phyloP scores from a whole-genome alignment of 2,797 vertebrate species.

The Thaleichthys pacificus region DNA sequence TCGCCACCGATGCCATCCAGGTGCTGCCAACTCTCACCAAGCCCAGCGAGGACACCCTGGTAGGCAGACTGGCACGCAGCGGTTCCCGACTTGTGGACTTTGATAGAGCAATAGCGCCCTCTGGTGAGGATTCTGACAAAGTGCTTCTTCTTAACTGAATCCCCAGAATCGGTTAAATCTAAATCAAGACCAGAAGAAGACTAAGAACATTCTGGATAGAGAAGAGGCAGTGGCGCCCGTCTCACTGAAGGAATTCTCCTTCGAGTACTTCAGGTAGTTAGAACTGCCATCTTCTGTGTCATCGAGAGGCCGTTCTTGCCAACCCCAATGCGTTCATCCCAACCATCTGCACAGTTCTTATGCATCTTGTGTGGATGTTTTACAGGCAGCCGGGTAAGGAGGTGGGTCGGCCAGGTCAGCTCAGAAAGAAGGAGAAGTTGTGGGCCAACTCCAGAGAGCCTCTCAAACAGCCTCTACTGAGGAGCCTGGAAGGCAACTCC shows the following conservation, averaged over 20 bases:
- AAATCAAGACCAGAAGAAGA: constrained; percentile 75
- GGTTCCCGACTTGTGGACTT: background rate
- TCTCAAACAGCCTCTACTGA: constrained; percentile 87
- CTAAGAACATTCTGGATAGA: constrained; percentile 37
- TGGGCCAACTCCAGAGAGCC: constrained; percentile 85
- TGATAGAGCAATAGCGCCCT: background rate
- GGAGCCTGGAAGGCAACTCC: constrained; percentile 66
- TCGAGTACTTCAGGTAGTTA: constrained; percentile 88
- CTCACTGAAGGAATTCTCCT: constrained; percentile 89
- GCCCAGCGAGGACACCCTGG: constrained; percentile 83
- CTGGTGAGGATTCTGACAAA: constrained; percentile 27
- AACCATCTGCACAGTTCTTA: background rate
- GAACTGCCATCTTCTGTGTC: background rate
- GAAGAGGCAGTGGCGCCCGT: constrained; percentile 74
- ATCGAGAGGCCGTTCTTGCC: background rate
- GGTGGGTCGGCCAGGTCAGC: constrained; percentile 64
- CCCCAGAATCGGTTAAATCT: constrained; percentile 76
- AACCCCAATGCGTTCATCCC: background rate
- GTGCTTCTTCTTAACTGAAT: constrained; percentile 28
- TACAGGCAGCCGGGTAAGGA: constrained; percentile 70
- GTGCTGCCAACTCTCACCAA: constrained; percentile 80
- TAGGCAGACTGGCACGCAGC: constrained; percentile 53
- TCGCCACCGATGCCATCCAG: constrained; percentile 73
- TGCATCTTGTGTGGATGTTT: background rate
- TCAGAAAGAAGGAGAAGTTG: constrained; percentile 75